phyloP scores from a whole-genome alignment of 2,888 invertebrate species.

The Helobdella robusta region DNA sequence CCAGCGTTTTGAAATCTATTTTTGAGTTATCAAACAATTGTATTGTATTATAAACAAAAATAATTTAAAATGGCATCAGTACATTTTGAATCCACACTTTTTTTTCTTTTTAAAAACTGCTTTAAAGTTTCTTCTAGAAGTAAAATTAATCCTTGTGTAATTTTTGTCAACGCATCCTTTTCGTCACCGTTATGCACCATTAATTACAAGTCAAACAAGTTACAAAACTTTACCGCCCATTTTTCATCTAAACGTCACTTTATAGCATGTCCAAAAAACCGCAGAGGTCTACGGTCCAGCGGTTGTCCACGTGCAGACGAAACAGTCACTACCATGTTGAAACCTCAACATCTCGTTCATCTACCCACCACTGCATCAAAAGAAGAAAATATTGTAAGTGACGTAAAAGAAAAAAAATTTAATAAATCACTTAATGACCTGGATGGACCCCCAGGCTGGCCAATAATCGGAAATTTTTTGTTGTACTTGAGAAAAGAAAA shows the following conservation, averaged over 20 bases:
- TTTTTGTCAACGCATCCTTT: too few relatives aligned
- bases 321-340: neutral
- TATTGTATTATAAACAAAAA: too few relatives aligned
- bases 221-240: too few relatives aligned
- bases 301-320: conserved; percentile 1
- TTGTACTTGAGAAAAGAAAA: conserved; percentile 44
- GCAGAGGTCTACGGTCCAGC: conserved; percentile 5
- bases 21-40: too few relatives aligned
- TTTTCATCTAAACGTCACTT: neutral
- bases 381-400: neutral
- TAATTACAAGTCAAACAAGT: too few relatives aligned
- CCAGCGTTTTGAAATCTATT: too few relatives aligned
- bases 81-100: too few relatives aligned
- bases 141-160: too few relatives aligned
- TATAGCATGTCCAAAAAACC: neutral
- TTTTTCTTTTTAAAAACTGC: too few relatives aligned
- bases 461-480: conserved; percentile 44
- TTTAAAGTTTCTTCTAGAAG: too few relatives aligned
- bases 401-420: neutral
- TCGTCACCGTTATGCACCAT: too few relatives aligned
- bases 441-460: conserved; percentile 43
- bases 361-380: neutral
- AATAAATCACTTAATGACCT: conserved; percentile 39
- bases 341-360: neutral
- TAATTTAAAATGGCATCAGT: too few relatives aligned